Evolutionary conservation across 2,888 invertebrate species (phyloP).

Genomic region (Himalopsyche anomala): DNA sequence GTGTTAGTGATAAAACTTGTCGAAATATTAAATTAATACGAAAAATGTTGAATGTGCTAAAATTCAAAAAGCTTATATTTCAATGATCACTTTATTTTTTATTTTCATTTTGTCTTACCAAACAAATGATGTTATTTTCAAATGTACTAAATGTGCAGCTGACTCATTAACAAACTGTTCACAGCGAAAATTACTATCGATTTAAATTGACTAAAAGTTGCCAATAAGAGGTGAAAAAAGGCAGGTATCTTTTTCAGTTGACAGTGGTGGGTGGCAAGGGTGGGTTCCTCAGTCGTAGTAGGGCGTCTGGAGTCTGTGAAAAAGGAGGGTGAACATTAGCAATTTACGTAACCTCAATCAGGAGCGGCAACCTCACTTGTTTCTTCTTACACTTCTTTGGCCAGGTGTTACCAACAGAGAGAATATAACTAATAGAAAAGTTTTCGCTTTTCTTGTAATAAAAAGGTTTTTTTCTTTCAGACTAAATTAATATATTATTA

Average conservation of each 20-base stretch:
- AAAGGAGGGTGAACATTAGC: slow-evolving; percentile 47
- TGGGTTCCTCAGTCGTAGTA: neutral
- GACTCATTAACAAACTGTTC: neutral
- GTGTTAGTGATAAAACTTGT: no score
- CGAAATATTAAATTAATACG: no score
- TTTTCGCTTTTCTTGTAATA: neutral
- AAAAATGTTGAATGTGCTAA: no score
- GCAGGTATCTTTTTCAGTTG: slow-evolving; percentile 29
- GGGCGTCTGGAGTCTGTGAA: slow-evolving; percentile 12
- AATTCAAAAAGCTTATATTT: no score
- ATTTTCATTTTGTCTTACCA: no score
- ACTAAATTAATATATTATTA: neutral
- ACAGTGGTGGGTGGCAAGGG: neutral
- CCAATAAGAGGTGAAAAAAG: slow-evolving; percentile 1
- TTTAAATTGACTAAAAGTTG: neutral
- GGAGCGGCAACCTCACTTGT: slow-evolving; percentile 14
- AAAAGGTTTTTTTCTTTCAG: neutral
- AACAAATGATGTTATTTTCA: no score
- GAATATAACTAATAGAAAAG: slow-evolving; percentile 10
- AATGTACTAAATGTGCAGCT: no score
- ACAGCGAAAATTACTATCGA: neutral
- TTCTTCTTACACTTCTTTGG: slow-evolving; percentile 10
- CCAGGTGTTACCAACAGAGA: slow-evolving; percentile 39
- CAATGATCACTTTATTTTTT: no score
- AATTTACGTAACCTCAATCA: slow-evolving; percentile 47